Conservation (phyloP, 2,797 vertebrate genomes). For the Gouania willdenowi region DNA sequence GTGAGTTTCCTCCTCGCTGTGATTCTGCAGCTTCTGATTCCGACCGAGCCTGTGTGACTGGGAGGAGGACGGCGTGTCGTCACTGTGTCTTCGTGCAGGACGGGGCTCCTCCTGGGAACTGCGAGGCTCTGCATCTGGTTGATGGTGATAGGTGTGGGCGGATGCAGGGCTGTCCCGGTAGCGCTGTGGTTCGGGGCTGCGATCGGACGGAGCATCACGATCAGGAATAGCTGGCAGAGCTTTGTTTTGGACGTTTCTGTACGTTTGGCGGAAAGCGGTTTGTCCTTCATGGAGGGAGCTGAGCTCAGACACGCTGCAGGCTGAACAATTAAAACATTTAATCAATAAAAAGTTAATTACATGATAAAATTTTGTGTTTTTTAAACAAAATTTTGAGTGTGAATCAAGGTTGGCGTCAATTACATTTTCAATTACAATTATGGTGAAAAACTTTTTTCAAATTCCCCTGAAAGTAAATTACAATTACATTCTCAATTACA, state of each 20-base stretch:
- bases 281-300: constrained; percentile 92
- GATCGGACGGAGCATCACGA: constrained; percentile 71
- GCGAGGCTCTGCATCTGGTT: constrained; percentile 17
- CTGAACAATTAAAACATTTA: too few species aligned
- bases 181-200: constrained; percentile 41
- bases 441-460: too few species aligned
- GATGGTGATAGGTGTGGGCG: constrained; percentile 28
- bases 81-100: constrained; percentile 52
- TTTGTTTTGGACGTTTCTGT: constrained; percentile 83
- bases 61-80: constrained; percentile 50
- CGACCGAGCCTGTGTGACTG: constrained; percentile 22
- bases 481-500: too few species aligned
- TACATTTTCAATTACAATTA: neutral
- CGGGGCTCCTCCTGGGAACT: constrained; percentile 24
- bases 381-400: too few species aligned
- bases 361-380: too few species aligned
- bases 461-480: too few species aligned
- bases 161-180: constrained; percentile 28
- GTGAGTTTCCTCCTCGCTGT: constrained; percentile 43
- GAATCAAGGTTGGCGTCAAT: neutral
- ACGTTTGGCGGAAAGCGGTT: constrained; percentile 81
- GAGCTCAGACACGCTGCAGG: constrained; percentile 88
- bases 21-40: constrained; percentile 37
- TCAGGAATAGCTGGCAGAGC: constrained; percentile 84
- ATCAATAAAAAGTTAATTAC: too few species aligned